Evolutionary conservation across 2,113 vertebrate species (phyloP), one percentile per base, ranked within the genome.

Genomic region (Pedionomus torquatus): DNA sequence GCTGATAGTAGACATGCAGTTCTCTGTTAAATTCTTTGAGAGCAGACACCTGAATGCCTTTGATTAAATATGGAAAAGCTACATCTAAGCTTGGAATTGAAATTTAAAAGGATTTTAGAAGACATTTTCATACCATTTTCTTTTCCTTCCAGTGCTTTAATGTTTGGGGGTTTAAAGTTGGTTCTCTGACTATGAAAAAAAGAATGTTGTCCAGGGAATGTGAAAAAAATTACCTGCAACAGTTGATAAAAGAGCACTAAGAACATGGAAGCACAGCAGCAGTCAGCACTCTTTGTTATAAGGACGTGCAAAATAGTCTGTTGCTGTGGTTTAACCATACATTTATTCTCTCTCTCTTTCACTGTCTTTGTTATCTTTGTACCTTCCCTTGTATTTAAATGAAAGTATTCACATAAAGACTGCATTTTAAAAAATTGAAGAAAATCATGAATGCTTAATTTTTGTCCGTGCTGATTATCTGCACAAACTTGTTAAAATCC

Each of bases 51-150:
- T 17, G 31, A 69, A 61, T 87, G 92, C 72, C 96, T 97, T 91
- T 92, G 92, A 97, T 97, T 91, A 95, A 94, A 92, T 91, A 85
- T 80, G 90, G 96, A 97, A 94, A 93, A 96, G 90, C 71, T 78
- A 46, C 77, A 84, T 85, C 60, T 85, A 65, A 90, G 87, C 83
- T 80, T 80, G n/a, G 79, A 82, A 76, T 4, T 69, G 64, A 74
- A 78, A 91, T 90, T 74, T 93, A 66, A 94, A 95, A 91, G 58
- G 43, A 83, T 78, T 84, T 74, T 88, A 86, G 64, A 69, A 80
- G 61, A 78, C 15, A 30, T 51, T 93, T 83, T 88, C 54, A 49
- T 49, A 57, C 35, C 1, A 76, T 82, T 92, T 94, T 43, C 28
- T 84, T 71, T 84, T 87, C 23, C 61, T 90, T 89, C 41, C 31